Percentiles rank a stretch among this genome's conserved stretches.
phyloP scores from a whole-genome alignment of 2,888 invertebrate genomes.

The Merodon equestris region DNA sequence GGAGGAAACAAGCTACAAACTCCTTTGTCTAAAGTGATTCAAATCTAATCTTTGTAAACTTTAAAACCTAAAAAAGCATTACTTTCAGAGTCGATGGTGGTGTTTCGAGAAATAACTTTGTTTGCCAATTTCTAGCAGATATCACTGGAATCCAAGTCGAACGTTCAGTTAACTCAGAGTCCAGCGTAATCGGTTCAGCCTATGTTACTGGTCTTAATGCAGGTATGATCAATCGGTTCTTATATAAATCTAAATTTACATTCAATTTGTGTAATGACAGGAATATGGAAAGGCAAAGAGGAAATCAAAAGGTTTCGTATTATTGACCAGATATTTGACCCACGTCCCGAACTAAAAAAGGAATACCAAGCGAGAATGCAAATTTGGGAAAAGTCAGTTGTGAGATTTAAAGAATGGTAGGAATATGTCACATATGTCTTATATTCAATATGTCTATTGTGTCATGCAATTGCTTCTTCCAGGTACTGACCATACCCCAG shows the following conservation, averaged over 20 bases:
- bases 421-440: slow-evolving; percentile 9
- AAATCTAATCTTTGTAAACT: slow-evolving; percentile 1
- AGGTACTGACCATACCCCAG: too few relatives aligned
- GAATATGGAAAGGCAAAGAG: slow-evolving; percentile 86
- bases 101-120: slow-evolving; percentile 96
- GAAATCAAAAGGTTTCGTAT: slow-evolving; percentile 83
- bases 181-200: slow-evolving; percentile 92
- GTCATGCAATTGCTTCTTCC: too few relatives aligned
- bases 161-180: slow-evolving; percentile 86
- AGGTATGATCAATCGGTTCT: slow-evolving; percentile 79
- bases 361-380: slow-evolving; percentile 71
- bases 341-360: slow-evolving; percentile 75
- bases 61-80: neutral
- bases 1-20: slow-evolving; percentile 83
- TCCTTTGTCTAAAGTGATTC: slow-evolving; percentile 82
- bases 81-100: slow-evolving; percentile 92
- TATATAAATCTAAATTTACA: neutral
- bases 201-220: slow-evolving; percentile 89
- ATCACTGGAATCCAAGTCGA: slow-evolving; percentile 87
- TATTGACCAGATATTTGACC: slow-evolving; percentile 83
- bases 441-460: neutral
- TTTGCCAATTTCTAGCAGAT: slow-evolving; percentile 93
- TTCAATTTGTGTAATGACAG: slow-evolving; percentile 76
- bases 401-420: slow-evolving; percentile 77
- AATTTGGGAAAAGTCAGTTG: slow-evolving; percentile 74